Base-by-base conservation (phyloP, 1,140 invertebrate genomes). In the Eubasilissa regina region DNA sequence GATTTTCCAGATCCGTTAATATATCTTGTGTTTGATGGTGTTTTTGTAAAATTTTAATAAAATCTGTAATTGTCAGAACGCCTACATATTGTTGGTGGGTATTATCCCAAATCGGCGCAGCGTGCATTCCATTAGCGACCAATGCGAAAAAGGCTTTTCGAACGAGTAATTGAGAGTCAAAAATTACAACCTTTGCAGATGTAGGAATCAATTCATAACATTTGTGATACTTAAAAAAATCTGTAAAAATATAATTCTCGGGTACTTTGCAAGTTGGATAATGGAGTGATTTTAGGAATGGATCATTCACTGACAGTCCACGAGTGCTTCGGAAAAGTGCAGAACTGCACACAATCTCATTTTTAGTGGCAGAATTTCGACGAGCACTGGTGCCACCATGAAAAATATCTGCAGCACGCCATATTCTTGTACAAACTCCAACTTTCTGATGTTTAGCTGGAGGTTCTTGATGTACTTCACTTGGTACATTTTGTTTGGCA, bases 31-130 rank as follows among this genome's bases (percentile, higher is more conserved):
- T 96, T 84, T 96, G 98, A 89, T 99, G 98, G 90, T 99, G 98
- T 93, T 97, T 98, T 89, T 97, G 94, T 73, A 99, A 90, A 85
- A 99, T 99, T 88, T 97, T 97, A 85, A 99, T 99, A 87, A 99
- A 99, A 89, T 99, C 99, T 66, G 99, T 99, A 84, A 99, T 99
- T 45, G 99, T 99, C 66, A 99, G 90, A 98, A 99, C 99, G 60
- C 98, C 96, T 44, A 97, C 94, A 86, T 94, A 99, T 86, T 95
- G 92, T 87, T 99, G 97, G 83, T 93, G 92, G 62, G 91, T 90
- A 78, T 95, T 97, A 86, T 99, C 97, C 98, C 98, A 99, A 35
- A 99, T 89, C 0, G 98, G 98, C n/a, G 99, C 98, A 12, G 98
- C 98, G 84, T 98, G 92, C 0, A 99, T 97, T 51, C 96, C 97